These are phyloP conservation scores for Oxyura jamaicensis DNA, from an alignment of 2,113 vertebrate genomes.

Conservation along the genomic window DNA sequence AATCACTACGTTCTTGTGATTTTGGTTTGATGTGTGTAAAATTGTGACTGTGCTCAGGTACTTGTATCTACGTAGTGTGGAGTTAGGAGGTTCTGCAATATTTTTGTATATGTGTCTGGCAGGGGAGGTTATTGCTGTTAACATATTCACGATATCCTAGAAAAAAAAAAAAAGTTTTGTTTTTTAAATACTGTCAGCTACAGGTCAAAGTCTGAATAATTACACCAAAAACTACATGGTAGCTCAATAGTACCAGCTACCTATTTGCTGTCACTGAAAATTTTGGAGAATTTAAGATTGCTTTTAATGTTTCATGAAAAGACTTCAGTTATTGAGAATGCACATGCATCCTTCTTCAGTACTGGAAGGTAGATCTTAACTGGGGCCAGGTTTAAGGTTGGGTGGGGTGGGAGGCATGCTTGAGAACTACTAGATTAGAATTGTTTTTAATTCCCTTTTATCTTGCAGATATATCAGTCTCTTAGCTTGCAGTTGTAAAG, in stretches of 20 bases:
- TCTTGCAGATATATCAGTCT: not conserved
- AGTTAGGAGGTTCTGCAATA: not conserved
- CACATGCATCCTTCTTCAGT: not conserved
- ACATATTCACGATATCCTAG: not conserved
- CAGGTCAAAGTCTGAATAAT: not conserved
- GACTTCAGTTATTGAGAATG: not conserved
- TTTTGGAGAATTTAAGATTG: not conserved
- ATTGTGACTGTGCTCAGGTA: not conserved
- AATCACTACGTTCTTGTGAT: not conserved
- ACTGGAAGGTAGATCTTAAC: not conserved
- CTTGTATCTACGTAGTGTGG: not conserved
- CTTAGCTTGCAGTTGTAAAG: not conserved
- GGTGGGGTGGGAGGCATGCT: not conserved
- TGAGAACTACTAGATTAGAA: not conserved
- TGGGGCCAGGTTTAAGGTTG: not conserved
- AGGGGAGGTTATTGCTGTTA: not conserved
- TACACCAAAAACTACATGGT: not conserved
- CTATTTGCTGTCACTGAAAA: not conserved
- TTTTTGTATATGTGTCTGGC: not conserved
- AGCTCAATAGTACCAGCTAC: not conserved
- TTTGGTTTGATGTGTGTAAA: conserved; percentile 34
- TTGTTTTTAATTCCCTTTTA: not conserved
- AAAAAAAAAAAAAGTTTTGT: not conserved
- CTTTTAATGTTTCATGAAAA: not conserved
- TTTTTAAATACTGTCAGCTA: not conserved